Evolutionary conservation across 2,888 invertebrate genomes (phyloP).

Genomic region (Hermaeophaga mercurialis): DNA sequence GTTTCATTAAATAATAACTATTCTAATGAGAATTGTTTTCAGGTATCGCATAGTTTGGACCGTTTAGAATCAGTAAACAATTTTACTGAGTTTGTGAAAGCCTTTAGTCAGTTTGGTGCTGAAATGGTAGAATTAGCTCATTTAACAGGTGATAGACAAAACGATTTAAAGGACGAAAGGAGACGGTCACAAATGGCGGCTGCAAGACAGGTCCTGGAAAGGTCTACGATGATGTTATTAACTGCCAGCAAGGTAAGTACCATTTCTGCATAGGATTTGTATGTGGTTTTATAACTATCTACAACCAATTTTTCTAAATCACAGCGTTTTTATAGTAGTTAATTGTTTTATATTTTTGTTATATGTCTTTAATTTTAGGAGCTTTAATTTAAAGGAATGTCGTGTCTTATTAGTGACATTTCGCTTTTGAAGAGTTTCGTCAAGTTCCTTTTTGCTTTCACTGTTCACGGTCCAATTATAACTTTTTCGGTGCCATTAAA

Average conservation of each 20-base stretch:
- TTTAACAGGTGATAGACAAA: constrained; percentile 81
- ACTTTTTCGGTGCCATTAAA: too few species aligned
- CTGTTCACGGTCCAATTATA: too few species aligned
- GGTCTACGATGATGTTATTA: constrained; percentile 95
- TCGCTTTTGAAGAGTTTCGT: too few species aligned
- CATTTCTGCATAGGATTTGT: too few species aligned
- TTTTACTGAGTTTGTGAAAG: constrained; percentile 97
- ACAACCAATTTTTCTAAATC: too few species aligned
- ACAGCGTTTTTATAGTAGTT: too few species aligned
- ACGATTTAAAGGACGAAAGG: constrained; percentile 90
- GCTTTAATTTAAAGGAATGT: too few species aligned
- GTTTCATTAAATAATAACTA: not conserved
- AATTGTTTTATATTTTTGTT: too few species aligned
- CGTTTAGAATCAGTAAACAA: constrained; percentile 86
- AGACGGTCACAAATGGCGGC: constrained; percentile 95
- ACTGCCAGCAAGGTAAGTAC: constrained; percentile 88
- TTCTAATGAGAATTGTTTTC: constrained; percentile 17
- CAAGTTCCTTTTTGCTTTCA: too few species aligned
- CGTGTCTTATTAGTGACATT: too few species aligned
- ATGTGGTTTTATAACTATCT: too few species aligned
- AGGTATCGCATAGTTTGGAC: constrained; percentile 82
- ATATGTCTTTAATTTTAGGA: too few species aligned
- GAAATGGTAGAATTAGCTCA: constrained; percentile 99
- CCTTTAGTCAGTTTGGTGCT: constrained; percentile 97
- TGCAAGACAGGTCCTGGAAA: constrained; percentile 91